phyloP scores from a whole-genome alignment of 2,797 vertebrate species.

The Heteromormyrus szaboi region DNA sequence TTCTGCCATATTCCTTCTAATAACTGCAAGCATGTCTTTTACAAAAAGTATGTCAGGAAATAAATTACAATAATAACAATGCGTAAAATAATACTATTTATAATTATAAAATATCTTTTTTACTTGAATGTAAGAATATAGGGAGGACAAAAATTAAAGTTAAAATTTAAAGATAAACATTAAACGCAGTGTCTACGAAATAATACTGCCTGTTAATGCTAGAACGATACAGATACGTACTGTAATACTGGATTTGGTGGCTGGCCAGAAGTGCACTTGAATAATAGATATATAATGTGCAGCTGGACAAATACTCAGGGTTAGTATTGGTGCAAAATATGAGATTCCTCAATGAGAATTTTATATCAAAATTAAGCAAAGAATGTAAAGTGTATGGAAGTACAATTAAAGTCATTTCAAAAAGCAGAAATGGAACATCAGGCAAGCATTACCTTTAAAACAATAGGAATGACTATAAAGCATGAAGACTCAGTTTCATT shows the following conservation, averaged over 20 bases:
- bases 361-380: neutral
- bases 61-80: neutral
- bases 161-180: neutral
- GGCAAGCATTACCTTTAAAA: conserved; percentile 43
- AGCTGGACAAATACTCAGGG: neutral
- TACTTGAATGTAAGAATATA: neutral
- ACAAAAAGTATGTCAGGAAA: neutral
- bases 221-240: neutral
- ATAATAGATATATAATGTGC: neutral
- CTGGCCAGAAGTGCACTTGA: neutral
- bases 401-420: conserved; percentile 26
- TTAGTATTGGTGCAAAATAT: neutral
- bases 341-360: neutral
- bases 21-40: neutral
- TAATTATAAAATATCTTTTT: neutral
- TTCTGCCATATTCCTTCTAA: neutral
- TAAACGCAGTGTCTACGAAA: neutral
- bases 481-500: conserved; percentile 41
- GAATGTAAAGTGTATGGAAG: neutral
- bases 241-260: neutral
- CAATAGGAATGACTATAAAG: conserved; percentile 45
- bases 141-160: neutral
- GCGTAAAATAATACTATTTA: neutral
- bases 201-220: neutral
- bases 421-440: conserved; percentile 24